Percentiles rank a stretch among this genome's conserved stretches.
These are phyloP conservation scores for Otolemur garnettii DNA, from an alignment of 2,113 vertebrate genomes.

Conservation along the genomic window DNA sequence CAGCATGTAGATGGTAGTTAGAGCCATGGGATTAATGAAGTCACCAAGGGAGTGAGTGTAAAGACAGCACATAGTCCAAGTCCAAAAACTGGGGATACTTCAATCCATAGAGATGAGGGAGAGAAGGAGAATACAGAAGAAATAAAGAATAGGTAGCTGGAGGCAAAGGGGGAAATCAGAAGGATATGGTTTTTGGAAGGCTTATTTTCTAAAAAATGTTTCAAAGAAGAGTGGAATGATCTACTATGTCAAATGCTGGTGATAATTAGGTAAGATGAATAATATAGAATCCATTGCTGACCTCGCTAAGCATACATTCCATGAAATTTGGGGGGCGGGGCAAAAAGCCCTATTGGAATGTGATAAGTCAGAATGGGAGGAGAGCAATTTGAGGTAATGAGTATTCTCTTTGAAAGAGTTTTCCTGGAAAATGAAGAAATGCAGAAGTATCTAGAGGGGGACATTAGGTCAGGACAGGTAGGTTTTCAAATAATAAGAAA, in stretches of 20 bases:
- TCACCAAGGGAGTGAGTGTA: not conserved
- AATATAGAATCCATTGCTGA: not conserved
- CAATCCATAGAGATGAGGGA: not conserved
- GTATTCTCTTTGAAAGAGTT: not conserved
- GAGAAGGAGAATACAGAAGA: not conserved
- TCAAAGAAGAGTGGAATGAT: not conserved
- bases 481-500: not conserved
- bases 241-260: not conserved
- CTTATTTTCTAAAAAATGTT: slow-evolving; percentile 38
- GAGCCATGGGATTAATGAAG: not conserved
- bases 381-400: not conserved
- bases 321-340: not conserved
- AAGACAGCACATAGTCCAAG: not conserved
- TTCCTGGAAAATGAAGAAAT: not conserved
- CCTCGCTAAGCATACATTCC: not conserved
- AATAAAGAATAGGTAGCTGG: not conserved
- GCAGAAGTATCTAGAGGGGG: not conserved
- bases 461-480: not conserved
- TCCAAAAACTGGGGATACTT: not conserved
- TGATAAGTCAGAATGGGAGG: not conserved
- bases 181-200: not conserved
- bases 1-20: not conserved
- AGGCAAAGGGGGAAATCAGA: not conserved
- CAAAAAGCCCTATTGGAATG: not conserved
- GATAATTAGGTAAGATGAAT: not conserved